Base-by-base conservation (phyloP, 2,113 vertebrate species). In the Athene cunicularia region DNA sequence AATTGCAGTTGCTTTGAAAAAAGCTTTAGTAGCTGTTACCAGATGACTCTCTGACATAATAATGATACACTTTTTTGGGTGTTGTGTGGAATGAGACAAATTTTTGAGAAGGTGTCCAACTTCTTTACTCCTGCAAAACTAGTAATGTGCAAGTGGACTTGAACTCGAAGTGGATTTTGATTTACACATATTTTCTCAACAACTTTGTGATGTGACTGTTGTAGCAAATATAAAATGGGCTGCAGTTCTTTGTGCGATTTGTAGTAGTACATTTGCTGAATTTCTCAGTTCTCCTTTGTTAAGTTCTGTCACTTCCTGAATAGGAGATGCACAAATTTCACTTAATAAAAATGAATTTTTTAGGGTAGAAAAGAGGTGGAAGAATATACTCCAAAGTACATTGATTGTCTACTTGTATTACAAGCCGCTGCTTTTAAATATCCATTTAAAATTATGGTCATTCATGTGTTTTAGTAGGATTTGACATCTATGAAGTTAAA, bases 91-190 rank as follows among this genome's bases (percentile, higher is more conserved):
- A 43, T 45, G 24, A 49, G 68, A 43, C 41, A 66, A 9, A 18
- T 45, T 45, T 45, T 45, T 45, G 43, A 45, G 17, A 26, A 22
- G 14, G 22, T 50, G 23, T 50, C 26, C 27, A 11, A 5, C 9
- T 14, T n/a, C 27, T 66, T 58, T 58, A 37, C 7, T 5, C 28
- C 14, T 64, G n/a, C 66, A 58, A 33, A 85, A n/a, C n/a, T 79
- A 16, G 7, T 55, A 47, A 63, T 1, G 0, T 37, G 11, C n/a
- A 45, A 60, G 30, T 3, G 2, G 33, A 33, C 20, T n/a, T 30
- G 37, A 37, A 37, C 37, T 37, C 37, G 28, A 93, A 89, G 16
- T 39, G 11, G 4, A 10, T 62, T 80, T 11, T 43, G 14, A 26
- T 63, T 86, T 77, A 47, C 23, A 13, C 8, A 1, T 62, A 2